A percentile compares a stretch with the other conserved stretches of the same genome.
Conservation (phyloP, 2,888 invertebrate genomes). For the Spilosoma lubricipeda region DNA sequence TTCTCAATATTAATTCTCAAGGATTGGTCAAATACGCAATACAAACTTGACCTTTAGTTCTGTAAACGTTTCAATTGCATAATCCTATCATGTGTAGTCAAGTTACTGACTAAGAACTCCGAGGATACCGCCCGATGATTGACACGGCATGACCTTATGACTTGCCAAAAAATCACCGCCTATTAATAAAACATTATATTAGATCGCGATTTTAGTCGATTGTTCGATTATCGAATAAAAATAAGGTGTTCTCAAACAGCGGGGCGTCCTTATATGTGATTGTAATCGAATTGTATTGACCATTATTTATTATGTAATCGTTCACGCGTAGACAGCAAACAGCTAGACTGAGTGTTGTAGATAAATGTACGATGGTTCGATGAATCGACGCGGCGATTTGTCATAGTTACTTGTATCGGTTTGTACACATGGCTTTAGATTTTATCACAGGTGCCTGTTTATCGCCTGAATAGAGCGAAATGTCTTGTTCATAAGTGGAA, state of each 20-base stretch:
- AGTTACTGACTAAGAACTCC: slow-evolving; percentile 35
- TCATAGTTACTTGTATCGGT: slow-evolving; percentile 55
- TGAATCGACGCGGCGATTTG: slow-evolving; percentile 63
- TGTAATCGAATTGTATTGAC: slow-evolving; percentile 60
- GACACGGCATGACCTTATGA: slow-evolving; percentile 49
- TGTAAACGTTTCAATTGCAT: slow-evolving; percentile 43
- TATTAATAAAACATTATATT: slow-evolving; percentile 52
- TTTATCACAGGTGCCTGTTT: slow-evolving; percentile 31
- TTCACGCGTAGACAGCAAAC: slow-evolving; percentile 49
- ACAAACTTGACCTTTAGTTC: slow-evolving; percentile 43
- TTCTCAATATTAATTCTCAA: slow-evolving; percentile 36
- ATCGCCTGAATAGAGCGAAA: slow-evolving; percentile 20
- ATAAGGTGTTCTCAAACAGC: slow-evolving; percentile 51
- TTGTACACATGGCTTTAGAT: slow-evolving; percentile 41
- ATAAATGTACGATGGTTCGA: slow-evolving; percentile 52
- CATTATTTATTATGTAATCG: slow-evolving; percentile 60
- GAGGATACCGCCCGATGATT: slow-evolving; percentile 46
- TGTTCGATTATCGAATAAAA: slow-evolving; percentile 47
- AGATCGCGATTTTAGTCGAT: slow-evolving; percentile 47
- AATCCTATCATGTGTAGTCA: slow-evolving; percentile 40
- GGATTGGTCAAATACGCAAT: slow-evolving; percentile 10
- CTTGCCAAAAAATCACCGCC: slow-evolving; percentile 38
- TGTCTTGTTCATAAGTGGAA: slow-evolving; percentile 24
- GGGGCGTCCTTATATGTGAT: slow-evolving; percentile 57
- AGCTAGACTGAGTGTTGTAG: slow-evolving; percentile 55